Conservation (phyloP, 2,797 vertebrate genomes). For the Malacoraja senta region DNA sequence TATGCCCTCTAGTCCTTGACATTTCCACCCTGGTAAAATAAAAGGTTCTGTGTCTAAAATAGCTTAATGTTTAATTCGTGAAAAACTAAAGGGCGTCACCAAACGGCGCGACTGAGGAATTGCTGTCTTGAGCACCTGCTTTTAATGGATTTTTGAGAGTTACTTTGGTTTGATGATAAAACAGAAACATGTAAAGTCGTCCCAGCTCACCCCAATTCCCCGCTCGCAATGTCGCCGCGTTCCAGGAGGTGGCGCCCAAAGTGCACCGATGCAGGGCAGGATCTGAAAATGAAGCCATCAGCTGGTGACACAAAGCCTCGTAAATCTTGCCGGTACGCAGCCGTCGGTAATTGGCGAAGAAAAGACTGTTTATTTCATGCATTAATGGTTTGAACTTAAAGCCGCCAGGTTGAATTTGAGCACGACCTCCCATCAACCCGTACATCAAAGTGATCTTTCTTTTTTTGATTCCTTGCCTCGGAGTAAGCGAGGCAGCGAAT, state of each 20-base stretch:
- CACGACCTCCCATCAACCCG: conserved; percentile 32
- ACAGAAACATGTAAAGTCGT: neutral
- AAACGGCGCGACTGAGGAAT: neutral
- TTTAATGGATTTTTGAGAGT: too few relatives aligned
- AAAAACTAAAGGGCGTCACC: neutral
- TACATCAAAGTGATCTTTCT: conserved; percentile 34
- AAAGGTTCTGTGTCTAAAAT: too few relatives aligned
- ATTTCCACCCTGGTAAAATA: too few relatives aligned
- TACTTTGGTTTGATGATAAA: neutral
- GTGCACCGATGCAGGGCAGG: conserved; percentile 35
- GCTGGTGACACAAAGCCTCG: conserved; percentile 35
- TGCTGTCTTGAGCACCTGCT: neutral
- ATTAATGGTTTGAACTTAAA: conserved; percentile 44
- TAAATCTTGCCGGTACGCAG: conserved; percentile 45
- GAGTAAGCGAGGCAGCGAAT: neutral
- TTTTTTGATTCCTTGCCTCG: conserved; percentile 22
- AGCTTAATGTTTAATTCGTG: neutral
- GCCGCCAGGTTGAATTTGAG: conserved; percentile 41
- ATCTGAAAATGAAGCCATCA: neutral
- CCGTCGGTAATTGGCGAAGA: conserved; percentile 48
- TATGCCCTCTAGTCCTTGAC: too few relatives aligned
- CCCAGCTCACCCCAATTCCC: neutral
- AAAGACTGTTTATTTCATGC: conserved; percentile 48
- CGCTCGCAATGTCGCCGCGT: neutral
- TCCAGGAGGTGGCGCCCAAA: conserved; percentile 48